Conservation (phyloP, 2,888 invertebrate genomes). For the Deroplatys truncata region DNA sequence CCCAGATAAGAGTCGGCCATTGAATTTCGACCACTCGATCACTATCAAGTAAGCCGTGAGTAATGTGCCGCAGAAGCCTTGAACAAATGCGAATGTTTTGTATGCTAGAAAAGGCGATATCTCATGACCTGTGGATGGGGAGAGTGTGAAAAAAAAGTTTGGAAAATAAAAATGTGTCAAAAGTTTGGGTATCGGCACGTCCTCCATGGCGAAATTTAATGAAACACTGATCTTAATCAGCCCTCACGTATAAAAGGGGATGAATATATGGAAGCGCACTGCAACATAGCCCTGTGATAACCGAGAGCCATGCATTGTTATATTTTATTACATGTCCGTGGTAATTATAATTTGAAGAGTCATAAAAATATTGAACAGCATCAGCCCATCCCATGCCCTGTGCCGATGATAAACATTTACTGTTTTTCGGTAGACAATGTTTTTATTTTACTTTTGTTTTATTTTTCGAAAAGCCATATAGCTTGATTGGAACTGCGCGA, state of each 20-base stretch:
- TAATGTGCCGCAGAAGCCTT: not conserved
- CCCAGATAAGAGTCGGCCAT: not conserved
- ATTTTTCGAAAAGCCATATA: slow-evolving; percentile 13
- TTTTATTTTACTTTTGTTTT: slow-evolving; percentile 13
- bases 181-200: not conserved
- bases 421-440: slow-evolving; percentile 16
- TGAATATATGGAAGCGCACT: not conserved
- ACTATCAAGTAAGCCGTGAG: not conserved
- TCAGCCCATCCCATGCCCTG: not conserved
- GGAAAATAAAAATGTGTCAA: not conserved
- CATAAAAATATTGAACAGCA: slow-evolving; percentile 20
- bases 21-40: not conserved
- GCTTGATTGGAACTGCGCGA: slow-evolving; percentile 14
- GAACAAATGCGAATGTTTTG: not conserved
- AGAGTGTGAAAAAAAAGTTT: not conserved
- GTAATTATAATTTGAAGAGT: slow-evolving; percentile 26
- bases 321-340: slow-evolving; percentile 13
- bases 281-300: not conserved
- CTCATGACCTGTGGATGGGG: not conserved
- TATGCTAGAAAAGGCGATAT: not conserved
- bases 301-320: slow-evolving; percentile 9
- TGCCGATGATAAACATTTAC: slow-evolving; percentile 17
- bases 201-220: not conserved
- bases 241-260: not conserved
- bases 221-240: not conserved